Base-by-base conservation (phyloP, 2,888 invertebrate genomes). In the Chorisops tibialis region DNA sequence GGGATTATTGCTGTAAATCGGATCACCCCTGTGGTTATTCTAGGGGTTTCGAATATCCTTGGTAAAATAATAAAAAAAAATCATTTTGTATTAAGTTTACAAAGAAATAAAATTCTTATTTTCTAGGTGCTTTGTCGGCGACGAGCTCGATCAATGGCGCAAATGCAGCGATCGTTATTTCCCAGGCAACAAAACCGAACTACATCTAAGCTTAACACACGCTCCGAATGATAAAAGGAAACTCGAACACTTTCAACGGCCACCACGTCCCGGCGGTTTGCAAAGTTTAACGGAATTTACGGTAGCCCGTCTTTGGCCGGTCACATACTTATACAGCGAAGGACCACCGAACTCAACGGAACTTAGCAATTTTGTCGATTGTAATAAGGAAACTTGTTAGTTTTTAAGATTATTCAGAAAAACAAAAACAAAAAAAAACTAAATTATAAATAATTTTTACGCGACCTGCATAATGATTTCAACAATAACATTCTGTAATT, bases 1-100 rank as follows among this genome's bases (percentile, higher is more conserved):
- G 92, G 92, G 93, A 93, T 72, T 93, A 93, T 70, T 93, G 93
- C 72, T 93, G 93, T 70, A 83, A 88, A 22, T 88, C 91, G 1
- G 85, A 86, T 37, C 91, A 92, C 73, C 85, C 88, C 54, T 93
- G 93, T 73, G 93, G 93, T 1, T 91, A 87, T 72, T 91, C 91
- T 22, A 86, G 87, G 73, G 92, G 91, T 64, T 89, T 87, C 71
- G 82, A 83, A 61, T 91, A 91, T 73, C 90, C 90, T 64, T 93
- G 93, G 92, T 91, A 79, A 78, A 12, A 3, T 14, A 37, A 37
- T 18, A 3, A 16, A 51, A 51, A 51, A 37, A 51, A 51, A 51
- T 6, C n/a, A 43, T 11, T n/a, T 11, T 11, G n/a, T 35, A 6
- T 35, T 35, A 35, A 9, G 6, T 35, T 35, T 9, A 35, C 37